Conservation (phyloP, 2,888 invertebrate genomes). For the Unio delphinus region DNA sequence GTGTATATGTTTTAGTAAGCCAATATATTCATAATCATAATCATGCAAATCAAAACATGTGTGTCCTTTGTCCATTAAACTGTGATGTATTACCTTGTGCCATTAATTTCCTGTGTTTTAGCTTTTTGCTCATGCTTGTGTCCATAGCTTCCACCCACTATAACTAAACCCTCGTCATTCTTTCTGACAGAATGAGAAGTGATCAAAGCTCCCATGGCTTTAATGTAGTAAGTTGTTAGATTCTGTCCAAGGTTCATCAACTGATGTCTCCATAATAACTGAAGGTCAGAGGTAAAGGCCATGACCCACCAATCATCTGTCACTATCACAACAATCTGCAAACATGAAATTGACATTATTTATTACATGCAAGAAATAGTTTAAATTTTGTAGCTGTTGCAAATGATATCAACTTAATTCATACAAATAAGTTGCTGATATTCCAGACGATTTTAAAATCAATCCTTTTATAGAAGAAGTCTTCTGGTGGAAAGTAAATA, state of each 20-base stretch:
- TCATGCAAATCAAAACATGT: too few relatives aligned
- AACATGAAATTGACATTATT: slow-evolving; percentile 2
- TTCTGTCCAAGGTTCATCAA: slow-evolving; percentile 47
- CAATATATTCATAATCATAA: too few relatives aligned
- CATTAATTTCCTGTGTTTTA: not conserved
- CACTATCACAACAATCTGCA: slow-evolving; percentile 65
- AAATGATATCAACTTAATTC: too few relatives aligned
- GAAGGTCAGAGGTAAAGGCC: slow-evolving; percentile 58
- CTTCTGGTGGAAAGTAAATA: too few relatives aligned
- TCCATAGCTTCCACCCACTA: slow-evolving; percentile 63
- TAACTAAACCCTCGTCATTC: slow-evolving; percentile 58
- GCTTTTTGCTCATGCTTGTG: slow-evolving; percentile 31
- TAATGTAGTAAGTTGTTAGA: slow-evolving; percentile 52
- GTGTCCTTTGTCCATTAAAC: too few relatives aligned
- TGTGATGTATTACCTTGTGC: not conserved
- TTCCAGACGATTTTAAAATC: not conserved
- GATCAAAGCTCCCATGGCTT: slow-evolving; percentile 60
- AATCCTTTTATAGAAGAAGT: too few relatives aligned
- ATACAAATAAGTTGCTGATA: not conserved
- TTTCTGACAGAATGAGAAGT: slow-evolving; percentile 60
- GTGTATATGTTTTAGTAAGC: too few relatives aligned
- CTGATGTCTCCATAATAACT: slow-evolving; percentile 58
- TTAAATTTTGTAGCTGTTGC: not conserved
- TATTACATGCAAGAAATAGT: not conserved
- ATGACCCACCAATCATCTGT: slow-evolving; percentile 65